These are phyloP conservation scores for Phacellophora camtschatica DNA, from an alignment of 30 jellyfish, hydroid and myxozoan species.

Conservation along the genomic window DNA sequence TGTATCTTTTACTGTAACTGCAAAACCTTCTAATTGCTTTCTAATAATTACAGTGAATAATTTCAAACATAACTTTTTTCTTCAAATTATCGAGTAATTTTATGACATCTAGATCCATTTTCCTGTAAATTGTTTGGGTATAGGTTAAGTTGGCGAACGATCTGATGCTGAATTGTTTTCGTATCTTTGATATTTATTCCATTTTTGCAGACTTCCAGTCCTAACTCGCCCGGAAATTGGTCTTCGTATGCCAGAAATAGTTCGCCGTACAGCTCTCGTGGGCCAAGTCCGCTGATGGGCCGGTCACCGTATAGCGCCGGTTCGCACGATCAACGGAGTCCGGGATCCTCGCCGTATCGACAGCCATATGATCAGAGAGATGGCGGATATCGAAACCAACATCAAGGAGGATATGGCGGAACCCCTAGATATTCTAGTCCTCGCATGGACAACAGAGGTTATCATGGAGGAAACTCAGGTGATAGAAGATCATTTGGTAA, in stretches of 20 bases:
- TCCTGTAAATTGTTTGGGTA: too few species aligned
- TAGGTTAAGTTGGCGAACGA: too few species aligned
- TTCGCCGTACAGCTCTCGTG: not conserved
- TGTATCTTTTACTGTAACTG: too few species aligned
- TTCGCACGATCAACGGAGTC: not conserved
- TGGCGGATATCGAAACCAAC: not conserved
- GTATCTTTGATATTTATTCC: not conserved
- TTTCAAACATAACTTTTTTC: too few species aligned
- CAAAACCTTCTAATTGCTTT: too few species aligned
- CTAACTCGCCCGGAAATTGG: conserved; percentile 2
- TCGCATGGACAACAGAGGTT: not conserved
- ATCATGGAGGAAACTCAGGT: not conserved
- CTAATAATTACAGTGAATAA: too few species aligned
- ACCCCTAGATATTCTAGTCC: not conserved
- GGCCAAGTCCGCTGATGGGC: not conserved
- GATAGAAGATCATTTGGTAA: not conserved
- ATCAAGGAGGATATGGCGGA: not conserved
- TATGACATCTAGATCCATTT: too few species aligned
- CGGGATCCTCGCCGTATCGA: not conserved
- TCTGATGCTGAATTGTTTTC: not conserved
- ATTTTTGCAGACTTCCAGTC: not conserved
- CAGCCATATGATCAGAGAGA: not conserved
- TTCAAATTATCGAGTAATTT: too few species aligned
- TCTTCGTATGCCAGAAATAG: conserved; percentile 17
- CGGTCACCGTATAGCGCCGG: too few species aligned